Evolutionary conservation across 2,797 vertebrate species (phyloP).

Genomic region (Sus cebifrons): DNA sequence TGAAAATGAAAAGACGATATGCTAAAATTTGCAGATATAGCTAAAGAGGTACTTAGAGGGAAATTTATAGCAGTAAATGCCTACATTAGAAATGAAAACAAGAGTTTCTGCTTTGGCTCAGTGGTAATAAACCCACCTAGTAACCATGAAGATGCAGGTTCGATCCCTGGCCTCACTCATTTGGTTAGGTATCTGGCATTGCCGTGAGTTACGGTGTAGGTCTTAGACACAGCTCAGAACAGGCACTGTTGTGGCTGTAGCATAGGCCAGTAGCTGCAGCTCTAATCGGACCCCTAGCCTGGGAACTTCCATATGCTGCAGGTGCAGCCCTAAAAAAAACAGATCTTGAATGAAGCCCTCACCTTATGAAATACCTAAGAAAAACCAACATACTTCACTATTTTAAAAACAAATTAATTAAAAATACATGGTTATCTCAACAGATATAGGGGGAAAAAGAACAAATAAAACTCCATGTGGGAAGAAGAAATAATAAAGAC

Average conservation of each 20-base stretch:
- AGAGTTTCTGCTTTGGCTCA: too few species aligned
- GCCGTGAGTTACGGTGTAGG: too few species aligned
- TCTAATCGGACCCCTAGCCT: too few species aligned
- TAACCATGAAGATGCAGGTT: too few species aligned
- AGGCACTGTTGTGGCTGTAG: too few species aligned
- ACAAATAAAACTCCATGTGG: neutral
- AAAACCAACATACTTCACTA: neutral
- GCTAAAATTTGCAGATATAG: neutral
- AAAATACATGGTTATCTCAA: neutral
- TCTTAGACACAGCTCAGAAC: too few species aligned
- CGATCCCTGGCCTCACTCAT: too few species aligned
- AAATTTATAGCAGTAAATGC: neutral
- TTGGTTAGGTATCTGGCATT: too few species aligned
- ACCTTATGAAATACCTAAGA: neutral
- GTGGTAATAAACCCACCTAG: too few species aligned
- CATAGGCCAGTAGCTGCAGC: too few species aligned
- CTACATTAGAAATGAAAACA: neutral
- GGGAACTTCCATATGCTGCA: too few species aligned
- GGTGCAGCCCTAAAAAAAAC: neutral
- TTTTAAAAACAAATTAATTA: neutral
- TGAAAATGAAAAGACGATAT: neutral
- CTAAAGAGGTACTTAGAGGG: neutral
- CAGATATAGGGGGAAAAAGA: neutral
- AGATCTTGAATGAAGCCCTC: slow-evolving; percentile 12
- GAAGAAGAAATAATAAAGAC: neutral